A percentile compares a stretch with the other conserved stretches of the same genome.
Evolutionary conservation across 2,113 vertebrate genomes (phyloP).

Genomic region (Laticauda laticaudata): DNA sequence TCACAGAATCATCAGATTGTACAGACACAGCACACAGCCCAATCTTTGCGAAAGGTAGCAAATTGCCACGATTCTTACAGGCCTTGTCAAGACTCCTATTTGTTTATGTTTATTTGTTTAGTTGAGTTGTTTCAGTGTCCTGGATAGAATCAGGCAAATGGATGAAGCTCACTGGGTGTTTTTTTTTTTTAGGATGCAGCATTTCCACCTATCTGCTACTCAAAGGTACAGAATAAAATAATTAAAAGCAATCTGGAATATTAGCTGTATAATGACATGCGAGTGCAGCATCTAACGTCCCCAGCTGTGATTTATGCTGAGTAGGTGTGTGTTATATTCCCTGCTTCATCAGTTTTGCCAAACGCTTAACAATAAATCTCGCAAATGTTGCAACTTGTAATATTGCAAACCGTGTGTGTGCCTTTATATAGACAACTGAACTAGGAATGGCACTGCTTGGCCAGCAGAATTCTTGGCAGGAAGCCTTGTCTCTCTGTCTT

Average conservation of each 20-base stretch:
- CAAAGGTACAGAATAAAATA: slow-evolving; percentile 30
- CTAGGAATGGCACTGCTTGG: slow-evolving; percentile 25
- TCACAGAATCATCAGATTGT: not conserved
- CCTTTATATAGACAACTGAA: slow-evolving; percentile 48
- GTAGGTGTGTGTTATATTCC: slow-evolving; percentile 27
- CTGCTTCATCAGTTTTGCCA: slow-evolving; percentile 33
- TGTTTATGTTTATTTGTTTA: not conserved
- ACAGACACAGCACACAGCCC: not conserved
- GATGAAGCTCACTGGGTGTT: not conserved
- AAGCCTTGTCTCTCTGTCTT: slow-evolving; percentile 46
- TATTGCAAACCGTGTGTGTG: slow-evolving; percentile 19
- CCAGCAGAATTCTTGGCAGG: slow-evolving; percentile 49
- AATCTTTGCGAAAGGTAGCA: not conserved
- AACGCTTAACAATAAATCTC: slow-evolving; percentile 46
- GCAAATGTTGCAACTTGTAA: slow-evolving; percentile 39
- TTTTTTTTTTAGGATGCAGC: not conserved
- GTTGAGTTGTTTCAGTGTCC: not conserved
- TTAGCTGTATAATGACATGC: slow-evolving; percentile 2
- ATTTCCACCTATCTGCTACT: not conserved
- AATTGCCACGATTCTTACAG: not conserved
- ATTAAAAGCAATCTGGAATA: slow-evolving; percentile 15
- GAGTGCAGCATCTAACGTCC: not conserved
- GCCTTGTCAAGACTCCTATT: not conserved
- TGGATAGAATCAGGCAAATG: not conserved
- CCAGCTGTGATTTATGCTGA: slow-evolving; percentile 34